These are phyloP conservation scores for Ips typographus DNA, from an alignment of 1,140 invertebrate genomes.

Conservation along the genomic window DNA sequence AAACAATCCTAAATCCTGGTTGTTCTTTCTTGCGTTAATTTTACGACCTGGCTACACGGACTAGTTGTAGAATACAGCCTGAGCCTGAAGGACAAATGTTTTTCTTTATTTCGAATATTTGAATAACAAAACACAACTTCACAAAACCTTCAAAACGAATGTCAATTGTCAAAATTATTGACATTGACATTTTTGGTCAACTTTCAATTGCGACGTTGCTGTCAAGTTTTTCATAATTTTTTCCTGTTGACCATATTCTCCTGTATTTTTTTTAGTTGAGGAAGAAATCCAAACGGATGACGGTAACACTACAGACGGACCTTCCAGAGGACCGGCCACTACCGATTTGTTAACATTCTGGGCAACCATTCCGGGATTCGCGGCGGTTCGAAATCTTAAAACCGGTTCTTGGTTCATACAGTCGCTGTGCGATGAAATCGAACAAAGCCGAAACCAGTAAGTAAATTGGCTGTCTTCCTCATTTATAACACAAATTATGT, in stretches of 20 bases:
- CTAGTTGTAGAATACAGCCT: no score
- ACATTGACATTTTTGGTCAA: no score
- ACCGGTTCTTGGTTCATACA: slow-evolving; percentile 79
- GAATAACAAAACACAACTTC: no score
- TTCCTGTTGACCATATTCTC: neutral
- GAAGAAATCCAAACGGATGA: slow-evolving; percentile 16
- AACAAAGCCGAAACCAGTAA: slow-evolving; percentile 48
- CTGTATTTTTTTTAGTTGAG: slow-evolving; percentile 5
- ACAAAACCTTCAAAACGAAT: neutral
- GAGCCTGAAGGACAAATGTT: no score
- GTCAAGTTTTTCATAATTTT: no score
- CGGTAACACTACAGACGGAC: slow-evolving; percentile 34
- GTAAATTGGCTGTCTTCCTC: neutral
- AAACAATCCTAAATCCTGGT: no score
- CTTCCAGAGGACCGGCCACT: slow-evolving; percentile 56
- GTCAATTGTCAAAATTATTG: neutral
- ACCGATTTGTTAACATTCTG: slow-evolving; percentile 74
- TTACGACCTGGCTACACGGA: no score
- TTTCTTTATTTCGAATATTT: no score
- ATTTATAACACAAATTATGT: neutral
- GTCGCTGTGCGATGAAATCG: slow-evolving; percentile 62
- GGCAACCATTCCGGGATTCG: slow-evolving; percentile 72
- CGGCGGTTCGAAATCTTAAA: slow-evolving; percentile 69
- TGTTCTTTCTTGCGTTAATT: no score
- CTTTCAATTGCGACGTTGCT: no score